A percentile compares a stretch with the other conserved stretches of the same genome.
phyloP scores from a whole-genome alignment of 2,113 vertebrate genomes.

The Laterallus jamaicensis region DNA sequence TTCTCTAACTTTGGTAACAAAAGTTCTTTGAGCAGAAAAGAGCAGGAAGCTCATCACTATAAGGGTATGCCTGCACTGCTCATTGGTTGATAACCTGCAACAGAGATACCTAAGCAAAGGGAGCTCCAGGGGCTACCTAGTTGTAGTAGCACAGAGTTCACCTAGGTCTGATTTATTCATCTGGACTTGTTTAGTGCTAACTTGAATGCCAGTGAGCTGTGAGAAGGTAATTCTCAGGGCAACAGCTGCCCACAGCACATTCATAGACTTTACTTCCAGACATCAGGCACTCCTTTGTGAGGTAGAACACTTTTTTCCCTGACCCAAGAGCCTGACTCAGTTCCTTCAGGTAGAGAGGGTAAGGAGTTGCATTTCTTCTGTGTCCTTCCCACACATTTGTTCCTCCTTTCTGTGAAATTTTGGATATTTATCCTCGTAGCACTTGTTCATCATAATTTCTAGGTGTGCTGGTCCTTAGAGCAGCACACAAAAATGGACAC shows the following conservation, averaged over 20 bases:
- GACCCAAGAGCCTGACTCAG: not conserved
- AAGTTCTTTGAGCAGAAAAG: not conserved
- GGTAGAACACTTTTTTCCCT: not conserved
- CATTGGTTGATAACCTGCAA: not conserved
- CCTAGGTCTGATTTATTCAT: not conserved
- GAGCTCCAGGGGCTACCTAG: not conserved
- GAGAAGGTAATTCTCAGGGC: not conserved
- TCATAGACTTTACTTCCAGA: not conserved
- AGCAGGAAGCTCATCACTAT: not conserved
- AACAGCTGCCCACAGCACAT: not conserved
- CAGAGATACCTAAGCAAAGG: not conserved
- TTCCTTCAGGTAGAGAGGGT: not conserved
- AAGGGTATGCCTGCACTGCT: not conserved
- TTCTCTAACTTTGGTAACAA: not conserved
- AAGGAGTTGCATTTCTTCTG: not conserved
- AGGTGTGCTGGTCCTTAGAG: not conserved
- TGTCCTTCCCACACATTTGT: not conserved
- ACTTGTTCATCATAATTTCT: not conserved
- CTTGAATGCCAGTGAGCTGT: not conserved
- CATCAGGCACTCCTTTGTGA: not conserved
- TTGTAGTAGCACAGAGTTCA: not conserved
- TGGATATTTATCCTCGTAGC: not conserved
- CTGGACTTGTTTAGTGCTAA: not conserved
- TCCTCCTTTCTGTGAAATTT: not conserved
- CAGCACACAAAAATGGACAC: not conserved